Base-by-base conservation (phyloP, 2,888 invertebrate genomes). In the Bursaphelenchus okinawaensis region DNA sequence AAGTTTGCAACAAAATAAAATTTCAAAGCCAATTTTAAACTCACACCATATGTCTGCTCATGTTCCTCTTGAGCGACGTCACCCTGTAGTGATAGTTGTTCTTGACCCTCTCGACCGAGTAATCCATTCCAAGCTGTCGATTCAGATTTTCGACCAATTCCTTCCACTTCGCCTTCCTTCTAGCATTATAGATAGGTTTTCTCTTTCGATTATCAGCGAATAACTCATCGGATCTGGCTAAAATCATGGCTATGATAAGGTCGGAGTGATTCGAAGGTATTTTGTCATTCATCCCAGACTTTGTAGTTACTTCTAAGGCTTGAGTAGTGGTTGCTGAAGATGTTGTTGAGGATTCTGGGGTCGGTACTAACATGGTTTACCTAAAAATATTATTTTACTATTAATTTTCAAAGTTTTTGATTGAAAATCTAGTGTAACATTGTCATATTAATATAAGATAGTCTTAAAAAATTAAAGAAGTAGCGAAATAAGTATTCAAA, bases 41-140 rank as follows among this genome's bases (percentile, higher is more conserved):
- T 57, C 28, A 57, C 57, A 16, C 40, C 60, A 59, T 22, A n/a
- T 51, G 50, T 27, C 26, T 54, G 52, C 20, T 59, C 22, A 59
- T 59, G 22, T 59, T 59, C n/a, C 60, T 31, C 51, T 59, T 59
- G 22, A 59, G 29, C 9, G 60, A 59, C n/a, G 60, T 59, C 50
- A 59, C 60, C 4, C 60, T 22, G 51, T 59, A 59, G 20, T 59
- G 60, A 58, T 27, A 59, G 19, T 59, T 59, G 7, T 59, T 59
- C 28, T 59, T 59, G 9, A 59, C 60, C 4, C 60, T 31, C 19
- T 59, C 60, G 19, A 59, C 60, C 1, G 51, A 51, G 22, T 59
- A 59, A 9, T 59, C 60, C 20, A 22, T 20, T 12, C 51, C 26
- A 4, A 59, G 27, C 20, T 52, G 50, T 24, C n/a, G 31, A 27